Evolutionary conservation across 2,113 vertebrate genomes (phyloP).

Genomic region (Pseudois nayaur): DNA sequence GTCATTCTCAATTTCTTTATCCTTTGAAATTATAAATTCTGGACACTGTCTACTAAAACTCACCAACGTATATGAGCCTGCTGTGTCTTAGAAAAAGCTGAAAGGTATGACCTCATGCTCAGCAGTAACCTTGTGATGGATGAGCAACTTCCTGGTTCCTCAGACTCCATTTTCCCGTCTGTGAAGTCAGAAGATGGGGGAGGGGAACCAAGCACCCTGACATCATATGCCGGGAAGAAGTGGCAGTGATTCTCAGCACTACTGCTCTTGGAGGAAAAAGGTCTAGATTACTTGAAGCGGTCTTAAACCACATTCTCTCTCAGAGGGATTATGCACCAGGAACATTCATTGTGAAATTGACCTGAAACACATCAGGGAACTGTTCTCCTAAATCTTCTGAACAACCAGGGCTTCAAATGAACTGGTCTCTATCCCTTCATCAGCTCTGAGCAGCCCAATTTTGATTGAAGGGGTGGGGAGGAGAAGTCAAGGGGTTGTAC

Average conservation of each 20-base stretch:
- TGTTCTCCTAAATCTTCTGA: background rate
- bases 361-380: background rate
- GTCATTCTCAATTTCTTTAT: background rate
- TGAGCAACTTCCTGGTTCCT: slow-evolving; percentile 42
- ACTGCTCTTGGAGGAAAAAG: background rate
- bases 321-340: background rate
- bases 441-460: background rate
- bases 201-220: background rate
- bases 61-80: background rate
- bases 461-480: background rate
- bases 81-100: background rate
- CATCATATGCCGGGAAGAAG: background rate
- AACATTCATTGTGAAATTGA: background rate
- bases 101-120: background rate
- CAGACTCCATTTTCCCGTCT: slow-evolving; percentile 49
- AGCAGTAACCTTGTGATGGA: background rate
- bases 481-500: background rate
- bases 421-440: background rate
- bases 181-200: background rate
- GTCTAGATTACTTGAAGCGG: background rate
- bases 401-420: background rate
- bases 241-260: background rate
- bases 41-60: background rate
- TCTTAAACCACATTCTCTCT: background rate
- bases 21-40: background rate